Evolutionary conservation across 2,113 vertebrate species (phyloP), one percentile per base, ranked within the genome.

Genomic region (Epinephelus moara): DNA sequence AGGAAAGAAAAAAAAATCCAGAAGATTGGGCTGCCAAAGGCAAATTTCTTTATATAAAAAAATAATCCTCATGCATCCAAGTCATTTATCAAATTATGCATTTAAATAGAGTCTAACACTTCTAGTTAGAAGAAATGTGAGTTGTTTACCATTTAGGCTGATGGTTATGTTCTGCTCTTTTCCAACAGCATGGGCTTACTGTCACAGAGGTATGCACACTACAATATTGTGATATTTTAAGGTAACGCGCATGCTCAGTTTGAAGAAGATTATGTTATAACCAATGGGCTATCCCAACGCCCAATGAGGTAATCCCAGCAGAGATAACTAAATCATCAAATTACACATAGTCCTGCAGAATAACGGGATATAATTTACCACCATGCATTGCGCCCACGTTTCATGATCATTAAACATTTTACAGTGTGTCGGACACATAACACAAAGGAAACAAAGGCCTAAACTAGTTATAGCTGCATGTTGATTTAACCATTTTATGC

Each of bases 201-300:
- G 85, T 88, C 86, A 86, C 81, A 79, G 78, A 91, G 80, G 82
- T 88, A 83, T 81, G 74, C 82, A 91, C 81, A 63, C 84, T 60
- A 78, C 81, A 92, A 88, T 89, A 91, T 83, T 87, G 86, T 81
- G 75, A 89, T 88, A 88, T 88, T 91, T 84, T 85, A 88, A 90
- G 79, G 84, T 86, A 85, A 60, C 82, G 93, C 93, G 94, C 94
- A 94, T 95, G 94, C 91, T 85, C 95, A 88, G 84, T 92, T 8
- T 4, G 70, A 21, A 33, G 83, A 79, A 90, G 88, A 88, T 90
- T 83, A 92, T 90, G 81, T 84, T 89, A 85, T 84, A 91, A 91
- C 88, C 89, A 92, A 91, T 91, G 85, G 80, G 78, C 81, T 88
- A 88, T 84, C 86, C 90, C 90, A 89, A 79, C 87, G 86, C 80